Conservation (phyloP, 2,888 invertebrate genomes). For the Altica lythri region DNA sequence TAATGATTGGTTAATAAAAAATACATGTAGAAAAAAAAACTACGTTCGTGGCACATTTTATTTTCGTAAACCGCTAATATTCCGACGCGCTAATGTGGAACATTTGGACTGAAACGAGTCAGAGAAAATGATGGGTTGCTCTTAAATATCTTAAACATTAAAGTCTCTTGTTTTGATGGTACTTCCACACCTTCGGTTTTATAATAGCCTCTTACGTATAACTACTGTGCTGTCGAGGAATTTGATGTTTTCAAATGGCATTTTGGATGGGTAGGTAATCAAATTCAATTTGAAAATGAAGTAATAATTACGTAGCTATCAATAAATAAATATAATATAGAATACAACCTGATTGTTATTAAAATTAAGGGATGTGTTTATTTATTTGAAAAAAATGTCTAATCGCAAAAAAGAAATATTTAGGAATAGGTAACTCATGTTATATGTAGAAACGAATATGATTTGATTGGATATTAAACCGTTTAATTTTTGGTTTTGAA, state of each 20-base stretch:
- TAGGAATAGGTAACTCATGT: too few species aligned
- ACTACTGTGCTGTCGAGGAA: background rate
- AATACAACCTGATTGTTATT: too few species aligned
- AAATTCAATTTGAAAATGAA: background rate
- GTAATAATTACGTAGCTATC: too few species aligned
- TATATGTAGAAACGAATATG: too few species aligned
- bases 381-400: too few species aligned
- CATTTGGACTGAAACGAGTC: conserved; percentile 16
- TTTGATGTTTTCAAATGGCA: conserved; percentile 6
- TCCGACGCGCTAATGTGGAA: conserved; percentile 15
- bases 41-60: background rate
- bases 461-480: too few species aligned
- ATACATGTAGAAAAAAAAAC: background rate
- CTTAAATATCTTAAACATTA: conserved; percentile 17
- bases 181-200: conserved; percentile 18
- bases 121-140: conserved; percentile 11
- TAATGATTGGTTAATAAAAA: too few species aligned
- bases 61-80: conserved; percentile 10
- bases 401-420: too few species aligned
- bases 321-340: too few species aligned
- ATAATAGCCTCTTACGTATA: conserved; percentile 10
- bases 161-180: conserved; percentile 14
- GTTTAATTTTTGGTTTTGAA: too few species aligned
- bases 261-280: conserved; percentile 7
- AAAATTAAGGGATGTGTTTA: too few species aligned